These are phyloP conservation scores for Drymonia ruficornis DNA, from an alignment of 2,888 invertebrate genomes.

Conservation along the genomic window DNA sequence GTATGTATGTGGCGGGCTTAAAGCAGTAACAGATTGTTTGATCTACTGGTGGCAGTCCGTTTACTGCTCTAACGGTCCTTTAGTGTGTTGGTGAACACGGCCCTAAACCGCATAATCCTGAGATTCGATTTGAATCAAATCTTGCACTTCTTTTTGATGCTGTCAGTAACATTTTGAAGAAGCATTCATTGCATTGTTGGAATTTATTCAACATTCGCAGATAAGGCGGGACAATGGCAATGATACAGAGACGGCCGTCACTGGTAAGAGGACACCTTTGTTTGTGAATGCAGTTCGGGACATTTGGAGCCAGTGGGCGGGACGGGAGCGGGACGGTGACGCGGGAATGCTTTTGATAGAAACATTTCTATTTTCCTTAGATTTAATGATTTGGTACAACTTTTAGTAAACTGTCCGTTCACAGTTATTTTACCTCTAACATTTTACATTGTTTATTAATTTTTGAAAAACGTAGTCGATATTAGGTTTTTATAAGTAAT, in stretches of 20 bases:
- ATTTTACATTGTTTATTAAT: too few relatives aligned
- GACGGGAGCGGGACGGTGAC: not conserved
- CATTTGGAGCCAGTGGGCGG: not conserved
- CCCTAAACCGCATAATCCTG: too few relatives aligned
- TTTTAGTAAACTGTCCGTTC: too few relatives aligned
- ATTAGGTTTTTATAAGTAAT: too few relatives aligned
- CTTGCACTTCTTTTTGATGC: not conserved
- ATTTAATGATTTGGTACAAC: too few relatives aligned
- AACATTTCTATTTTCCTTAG: not conserved
- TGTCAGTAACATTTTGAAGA: not conserved
- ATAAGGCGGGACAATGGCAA: constrained; percentile 1
- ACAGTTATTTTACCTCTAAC: too few relatives aligned
- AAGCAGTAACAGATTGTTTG: too few relatives aligned
- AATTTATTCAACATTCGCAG: not conserved
- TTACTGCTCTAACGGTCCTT: too few relatives aligned
- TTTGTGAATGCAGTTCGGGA: not conserved
- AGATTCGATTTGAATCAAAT: not conserved
- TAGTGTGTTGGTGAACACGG: too few relatives aligned
- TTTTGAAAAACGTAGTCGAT: too few relatives aligned
- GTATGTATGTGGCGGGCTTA: too few relatives aligned
- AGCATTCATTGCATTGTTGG: not conserved
- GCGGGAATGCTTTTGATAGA: not conserved
- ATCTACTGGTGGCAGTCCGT: too few relatives aligned
- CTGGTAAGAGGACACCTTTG: constrained; percentile 7
- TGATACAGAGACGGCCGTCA: not conserved